Conservation (phyloP, 2,113 vertebrate genomes). For the Ophiodon elongatus region DNA sequence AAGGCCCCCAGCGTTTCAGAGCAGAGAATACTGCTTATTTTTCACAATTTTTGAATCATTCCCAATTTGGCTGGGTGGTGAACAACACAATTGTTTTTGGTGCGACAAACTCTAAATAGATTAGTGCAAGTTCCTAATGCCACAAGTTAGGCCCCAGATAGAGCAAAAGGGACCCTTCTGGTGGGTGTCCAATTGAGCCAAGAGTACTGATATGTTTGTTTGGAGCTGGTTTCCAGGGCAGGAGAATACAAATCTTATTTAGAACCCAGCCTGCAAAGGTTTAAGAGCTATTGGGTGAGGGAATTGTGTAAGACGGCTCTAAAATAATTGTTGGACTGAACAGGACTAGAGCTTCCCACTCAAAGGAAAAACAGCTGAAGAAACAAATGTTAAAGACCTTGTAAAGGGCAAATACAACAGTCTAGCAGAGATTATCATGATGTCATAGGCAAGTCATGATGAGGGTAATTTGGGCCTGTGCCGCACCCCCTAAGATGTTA, state of each 20-base stretch:
- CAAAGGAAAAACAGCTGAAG: background rate
- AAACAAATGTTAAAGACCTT: conserved; percentile 7
- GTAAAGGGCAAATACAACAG: background rate
- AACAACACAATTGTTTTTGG: no score
- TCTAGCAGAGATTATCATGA: background rate
- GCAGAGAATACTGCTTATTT: no score
- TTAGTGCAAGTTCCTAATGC: background rate
- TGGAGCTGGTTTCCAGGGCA: conserved; percentile 15
- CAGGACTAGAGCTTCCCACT: background rate
- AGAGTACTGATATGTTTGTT: conserved; percentile 11
- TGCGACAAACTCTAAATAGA: background rate
- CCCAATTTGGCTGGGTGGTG: no score
- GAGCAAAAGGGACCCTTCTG: background rate
- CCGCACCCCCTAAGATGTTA: background rate
- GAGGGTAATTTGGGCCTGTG: background rate
- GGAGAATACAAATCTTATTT: conserved; percentile 39
- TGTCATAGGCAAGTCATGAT: background rate
- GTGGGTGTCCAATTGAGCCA: background rate
- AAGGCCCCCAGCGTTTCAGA: no score
- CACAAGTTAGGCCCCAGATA: background rate
- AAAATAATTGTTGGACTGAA: conserved; percentile 24
- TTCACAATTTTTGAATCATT: no score
- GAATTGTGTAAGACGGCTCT: conserved; percentile 6
- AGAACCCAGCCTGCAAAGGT: conserved; percentile 15
- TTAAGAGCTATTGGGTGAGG: conserved; percentile 16